These are phyloP conservation scores for Ridgeia piscesae DNA, from an alignment of 1,140 invertebrate species.

Conservation along the genomic window DNA sequence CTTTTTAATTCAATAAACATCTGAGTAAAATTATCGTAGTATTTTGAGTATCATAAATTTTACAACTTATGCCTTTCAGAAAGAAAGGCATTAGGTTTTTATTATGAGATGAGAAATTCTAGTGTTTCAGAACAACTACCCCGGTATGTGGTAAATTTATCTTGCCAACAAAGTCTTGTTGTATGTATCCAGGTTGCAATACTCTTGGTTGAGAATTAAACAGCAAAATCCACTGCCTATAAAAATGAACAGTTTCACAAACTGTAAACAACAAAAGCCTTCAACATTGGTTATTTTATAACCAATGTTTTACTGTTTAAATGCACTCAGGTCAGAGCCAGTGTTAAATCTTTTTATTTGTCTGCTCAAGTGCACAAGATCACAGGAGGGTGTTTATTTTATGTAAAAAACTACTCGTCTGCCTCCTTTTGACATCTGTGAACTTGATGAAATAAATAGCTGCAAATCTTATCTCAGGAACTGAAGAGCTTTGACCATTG, in stretches of 20 bases:
- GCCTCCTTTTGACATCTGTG: background rate
- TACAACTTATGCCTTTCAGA: background rate
- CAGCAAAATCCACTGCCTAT: background rate
- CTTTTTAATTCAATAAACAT: too few relatives aligned
- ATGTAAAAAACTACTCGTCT: background rate
- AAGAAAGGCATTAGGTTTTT: background rate
- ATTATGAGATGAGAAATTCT: background rate
- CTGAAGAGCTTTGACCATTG: too few relatives aligned
- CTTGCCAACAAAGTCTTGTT: background rate
- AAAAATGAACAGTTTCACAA: background rate
- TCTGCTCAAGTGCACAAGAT: background rate
- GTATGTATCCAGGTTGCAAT: background rate
- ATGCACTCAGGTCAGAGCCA: background rate
- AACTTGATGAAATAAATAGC: background rate
- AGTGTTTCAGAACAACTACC: too few relatives aligned
- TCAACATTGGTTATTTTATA: background rate
- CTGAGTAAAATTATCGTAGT: too few relatives aligned
- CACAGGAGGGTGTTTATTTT: background rate
- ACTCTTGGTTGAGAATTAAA: background rate
- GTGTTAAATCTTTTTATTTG: background rate
- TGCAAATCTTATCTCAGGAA: background rate
- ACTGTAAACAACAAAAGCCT: background rate
- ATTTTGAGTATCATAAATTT: too few relatives aligned
- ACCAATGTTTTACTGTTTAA: background rate
- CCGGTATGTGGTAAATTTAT: background rate